These are phyloP conservation scores for Podocnemis expansa DNA, from an alignment of 2,113 vertebrate species.

Conservation along the genomic window DNA sequence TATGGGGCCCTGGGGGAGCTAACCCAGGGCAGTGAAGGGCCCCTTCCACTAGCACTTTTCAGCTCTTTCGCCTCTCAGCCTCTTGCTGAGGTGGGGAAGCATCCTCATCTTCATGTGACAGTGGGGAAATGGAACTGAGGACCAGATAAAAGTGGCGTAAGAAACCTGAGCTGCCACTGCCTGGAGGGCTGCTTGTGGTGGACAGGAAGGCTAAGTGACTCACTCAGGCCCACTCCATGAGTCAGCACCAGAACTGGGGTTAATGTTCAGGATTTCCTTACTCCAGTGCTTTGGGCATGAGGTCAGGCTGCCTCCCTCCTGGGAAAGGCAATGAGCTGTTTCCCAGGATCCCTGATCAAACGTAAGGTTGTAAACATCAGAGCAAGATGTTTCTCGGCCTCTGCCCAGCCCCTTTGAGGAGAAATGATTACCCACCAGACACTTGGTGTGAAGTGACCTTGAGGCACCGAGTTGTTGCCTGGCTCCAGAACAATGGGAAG, in stretches of 20 bases:
- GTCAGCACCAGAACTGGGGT: not conserved
- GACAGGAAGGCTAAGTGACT: not conserved
- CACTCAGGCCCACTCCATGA: not conserved
- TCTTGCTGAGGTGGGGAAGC: not conserved
- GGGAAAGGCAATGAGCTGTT: not conserved
- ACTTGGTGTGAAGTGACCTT: not conserved
- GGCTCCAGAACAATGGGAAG: not conserved
- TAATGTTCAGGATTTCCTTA: not conserved
- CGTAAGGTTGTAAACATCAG: accelerated
- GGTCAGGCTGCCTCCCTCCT: not conserved
- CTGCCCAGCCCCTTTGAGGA: not conserved
- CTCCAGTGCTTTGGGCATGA: not conserved
- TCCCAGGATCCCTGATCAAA: not conserved
- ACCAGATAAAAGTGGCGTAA: not conserved
- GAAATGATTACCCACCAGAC: not conserved
- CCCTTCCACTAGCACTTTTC: not conserved
- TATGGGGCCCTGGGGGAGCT: not conserved
- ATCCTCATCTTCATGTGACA: not conserved
- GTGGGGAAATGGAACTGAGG: not conserved
- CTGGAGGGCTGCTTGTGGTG: not conserved
- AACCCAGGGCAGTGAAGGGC: not conserved
- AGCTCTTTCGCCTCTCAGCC: not conserved
- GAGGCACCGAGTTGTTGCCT: not conserved
- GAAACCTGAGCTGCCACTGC: not conserved
- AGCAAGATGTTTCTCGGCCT: not conserved